These are phyloP conservation scores for Auanema freiburgensis DNA, from an alignment of 2,888 invertebrate species.

Conservation along the genomic window DNA sequence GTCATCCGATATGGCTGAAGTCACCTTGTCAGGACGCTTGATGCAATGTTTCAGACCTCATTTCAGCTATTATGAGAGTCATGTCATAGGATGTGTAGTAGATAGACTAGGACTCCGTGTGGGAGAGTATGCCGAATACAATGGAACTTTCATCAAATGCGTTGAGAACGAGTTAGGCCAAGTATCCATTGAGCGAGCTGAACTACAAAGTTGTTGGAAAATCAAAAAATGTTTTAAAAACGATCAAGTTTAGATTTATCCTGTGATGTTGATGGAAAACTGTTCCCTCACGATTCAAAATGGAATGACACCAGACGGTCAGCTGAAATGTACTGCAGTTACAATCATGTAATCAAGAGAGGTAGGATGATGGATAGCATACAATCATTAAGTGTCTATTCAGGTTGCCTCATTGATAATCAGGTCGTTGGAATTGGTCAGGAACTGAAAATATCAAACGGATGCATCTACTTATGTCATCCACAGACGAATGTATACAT, in stretches of 20 bases:
- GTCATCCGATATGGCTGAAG: not conserved
- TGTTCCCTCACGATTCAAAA: conserved; percentile 26
- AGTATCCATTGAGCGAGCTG: conserved; percentile 26
- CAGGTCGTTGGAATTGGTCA: conserved; percentile 32
- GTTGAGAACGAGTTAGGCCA: conserved; percentile 28
- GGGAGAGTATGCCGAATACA: conserved; percentile 34
- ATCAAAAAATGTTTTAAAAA: not conserved
- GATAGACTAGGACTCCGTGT: conserved; percentile 34
- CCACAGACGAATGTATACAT: conserved; percentile 43
- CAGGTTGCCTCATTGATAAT: conserved; percentile 35
- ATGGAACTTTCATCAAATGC: conserved; percentile 39
- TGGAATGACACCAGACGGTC: conserved; percentile 31
- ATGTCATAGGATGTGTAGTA: conserved; percentile 46
- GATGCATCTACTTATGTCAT: conserved; percentile 45
- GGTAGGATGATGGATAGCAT: conserved; percentile 17
- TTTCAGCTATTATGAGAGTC: conserved; percentile 45
- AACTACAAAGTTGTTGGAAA: conserved; percentile 27
- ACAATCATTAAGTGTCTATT: not conserved
- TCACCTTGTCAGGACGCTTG: conserved; percentile 17
- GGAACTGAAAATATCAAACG: conserved; percentile 34
- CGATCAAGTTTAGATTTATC: conserved; percentile 24
- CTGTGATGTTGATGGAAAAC: conserved; percentile 32
- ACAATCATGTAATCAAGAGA: conserved; percentile 34
- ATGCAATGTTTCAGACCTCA: conserved; percentile 52
- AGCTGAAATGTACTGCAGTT: conserved; percentile 32